Percentiles rank a stretch among this genome's conserved stretches.
Conservation (phyloP, 2,113 vertebrate species). For the Chlorodrepanis virens region DNA sequence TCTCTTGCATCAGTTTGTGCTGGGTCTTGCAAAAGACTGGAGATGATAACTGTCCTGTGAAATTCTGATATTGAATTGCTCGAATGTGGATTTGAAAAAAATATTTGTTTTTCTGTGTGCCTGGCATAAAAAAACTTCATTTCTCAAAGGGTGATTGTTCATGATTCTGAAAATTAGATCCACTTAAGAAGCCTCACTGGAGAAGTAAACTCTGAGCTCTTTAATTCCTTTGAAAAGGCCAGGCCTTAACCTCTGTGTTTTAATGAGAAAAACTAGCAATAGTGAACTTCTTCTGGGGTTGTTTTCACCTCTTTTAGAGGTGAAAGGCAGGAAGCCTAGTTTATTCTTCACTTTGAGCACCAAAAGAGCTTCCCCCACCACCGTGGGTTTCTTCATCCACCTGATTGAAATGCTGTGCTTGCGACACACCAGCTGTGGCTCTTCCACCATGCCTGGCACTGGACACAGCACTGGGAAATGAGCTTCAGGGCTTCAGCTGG, state of each 20-base stretch:
- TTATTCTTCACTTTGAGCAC: not conserved
- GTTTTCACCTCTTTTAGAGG: not conserved
- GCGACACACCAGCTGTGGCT: rapidly evolving
- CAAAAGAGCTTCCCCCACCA: not conserved
- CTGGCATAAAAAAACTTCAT: not conserved
- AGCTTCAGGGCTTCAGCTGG: not conserved
- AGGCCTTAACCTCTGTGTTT: not conserved
- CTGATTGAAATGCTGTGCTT: rapidly evolving
- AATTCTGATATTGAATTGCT: not conserved
- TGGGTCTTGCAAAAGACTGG: not conserved
- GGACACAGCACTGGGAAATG: not conserved
- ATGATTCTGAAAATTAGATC: not conserved
- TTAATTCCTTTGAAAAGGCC: not conserved
- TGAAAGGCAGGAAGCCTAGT: not conserved
- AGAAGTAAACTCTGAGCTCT: not conserved
- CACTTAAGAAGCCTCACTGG: rapidly evolving
- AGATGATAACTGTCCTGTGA: not conserved
- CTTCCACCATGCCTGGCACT: not conserved
- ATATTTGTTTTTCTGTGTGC: not conserved
- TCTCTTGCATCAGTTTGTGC: not conserved
- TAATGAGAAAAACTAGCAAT: not conserved
- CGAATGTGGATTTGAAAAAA: not conserved
- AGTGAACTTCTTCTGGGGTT: not conserved
- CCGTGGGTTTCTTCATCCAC: not conserved
- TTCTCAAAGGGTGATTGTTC: not conserved